Percentiles rank a stretch among this genome's conserved stretches.
Evolutionary conservation across 2,888 invertebrate genomes (phyloP).

Genomic region (Folsomia manolachei): DNA sequence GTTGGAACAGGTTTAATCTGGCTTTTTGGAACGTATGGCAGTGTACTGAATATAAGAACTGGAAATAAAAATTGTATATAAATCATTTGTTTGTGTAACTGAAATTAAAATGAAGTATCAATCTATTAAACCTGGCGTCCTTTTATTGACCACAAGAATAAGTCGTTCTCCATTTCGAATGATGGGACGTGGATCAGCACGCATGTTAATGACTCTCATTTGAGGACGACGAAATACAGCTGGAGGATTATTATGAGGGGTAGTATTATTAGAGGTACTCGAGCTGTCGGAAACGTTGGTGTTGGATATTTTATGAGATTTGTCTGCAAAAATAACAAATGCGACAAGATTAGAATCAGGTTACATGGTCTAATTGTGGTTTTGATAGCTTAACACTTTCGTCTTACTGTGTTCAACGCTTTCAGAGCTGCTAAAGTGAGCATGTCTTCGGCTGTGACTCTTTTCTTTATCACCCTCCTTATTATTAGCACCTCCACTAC

Average conservation of each 20-base stretch:
- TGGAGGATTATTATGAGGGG: not conserved
- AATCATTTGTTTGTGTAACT: too few species aligned
- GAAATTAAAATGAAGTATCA: too few species aligned
- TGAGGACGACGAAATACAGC: conserved; percentile 12
- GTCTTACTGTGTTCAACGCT: conserved; percentile 64
- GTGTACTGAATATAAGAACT: too few species aligned
- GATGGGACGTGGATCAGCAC: conserved; percentile 58
- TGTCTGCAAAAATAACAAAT: conserved; percentile 32
- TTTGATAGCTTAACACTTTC: conserved; percentile 7
- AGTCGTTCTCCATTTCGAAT: conserved; percentile 75
- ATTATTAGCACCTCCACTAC: not conserved
- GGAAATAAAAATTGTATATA: too few species aligned
- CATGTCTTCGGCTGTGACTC: conserved; percentile 33
- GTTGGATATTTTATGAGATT: conserved; percentile 33
- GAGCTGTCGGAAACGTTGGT: conserved; percentile 16
- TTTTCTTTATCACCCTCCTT: not conserved
- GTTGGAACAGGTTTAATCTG: not conserved
- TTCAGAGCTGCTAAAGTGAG: conserved; percentile 71
- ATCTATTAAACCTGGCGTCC: conserved; percentile 82
- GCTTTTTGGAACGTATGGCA: conserved; percentile 66
- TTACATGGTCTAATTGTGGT: too few species aligned
- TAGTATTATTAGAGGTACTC: not conserved
- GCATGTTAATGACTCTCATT: conserved; percentile 38
- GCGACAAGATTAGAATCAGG: not conserved
- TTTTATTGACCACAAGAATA: conserved; percentile 69